Evolutionary conservation across 2,113 vertebrate genomes (phyloP).

Genomic region (Phodopus roborovskii): DNA sequence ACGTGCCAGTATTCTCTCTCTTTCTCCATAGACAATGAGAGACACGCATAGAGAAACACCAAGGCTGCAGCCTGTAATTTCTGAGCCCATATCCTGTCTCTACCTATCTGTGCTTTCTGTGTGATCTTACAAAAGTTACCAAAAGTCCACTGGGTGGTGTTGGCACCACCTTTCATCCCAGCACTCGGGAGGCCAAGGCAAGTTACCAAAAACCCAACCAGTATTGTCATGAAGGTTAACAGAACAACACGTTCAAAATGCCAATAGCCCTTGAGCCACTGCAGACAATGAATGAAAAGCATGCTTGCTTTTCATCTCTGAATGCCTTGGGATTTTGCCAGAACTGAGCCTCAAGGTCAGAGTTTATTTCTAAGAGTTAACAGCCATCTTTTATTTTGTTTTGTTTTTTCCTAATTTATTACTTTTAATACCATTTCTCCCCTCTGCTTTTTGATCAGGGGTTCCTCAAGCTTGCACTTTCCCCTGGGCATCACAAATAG

Average conservation of each 20-base stretch:
- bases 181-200: too few species aligned
- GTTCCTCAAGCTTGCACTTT: background rate
- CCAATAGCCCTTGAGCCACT: background rate
- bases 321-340: background rate
- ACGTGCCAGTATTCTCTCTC: background rate
- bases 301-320: background rate
- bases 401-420: background rate
- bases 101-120: background rate
- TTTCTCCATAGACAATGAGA: background rate
- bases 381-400: background rate
- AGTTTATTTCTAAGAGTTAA: background rate
- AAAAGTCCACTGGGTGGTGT: background rate
- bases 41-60: background rate
- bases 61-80: background rate
- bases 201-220: background rate
- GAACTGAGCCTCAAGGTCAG: background rate
- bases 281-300: background rate
- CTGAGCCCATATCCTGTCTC: background rate
- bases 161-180: too few species aligned
- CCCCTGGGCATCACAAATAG: background rate
- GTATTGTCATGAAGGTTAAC: background rate
- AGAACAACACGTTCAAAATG: background rate
- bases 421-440: background rate
- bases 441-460: constrained; percentile 10
- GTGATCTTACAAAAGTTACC: background rate